phyloP scores from a whole-genome alignment of 2,113 vertebrate genomes.

The Serinus canaria region DNA sequence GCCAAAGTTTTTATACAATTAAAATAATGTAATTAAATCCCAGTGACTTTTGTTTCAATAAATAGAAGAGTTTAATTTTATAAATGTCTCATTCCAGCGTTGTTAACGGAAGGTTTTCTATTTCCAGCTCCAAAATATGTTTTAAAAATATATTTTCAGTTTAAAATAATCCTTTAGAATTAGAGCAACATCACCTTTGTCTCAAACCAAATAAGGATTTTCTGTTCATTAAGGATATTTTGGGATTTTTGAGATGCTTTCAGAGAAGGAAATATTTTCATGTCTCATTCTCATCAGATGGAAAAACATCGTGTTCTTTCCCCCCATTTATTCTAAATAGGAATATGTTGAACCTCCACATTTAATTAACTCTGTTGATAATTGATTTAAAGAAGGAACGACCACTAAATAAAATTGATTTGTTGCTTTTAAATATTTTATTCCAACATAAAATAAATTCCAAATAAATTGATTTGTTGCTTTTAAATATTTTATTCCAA shows the following conservation, averaged over 20 bases:
- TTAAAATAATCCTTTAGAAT: neutral
- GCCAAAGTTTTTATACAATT: neutral
- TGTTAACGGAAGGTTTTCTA: neutral
- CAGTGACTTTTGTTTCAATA: neutral
- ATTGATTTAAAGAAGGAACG: neutral
- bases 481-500: neutral
- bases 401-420: neutral
- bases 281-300: neutral
- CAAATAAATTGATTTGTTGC: neutral
- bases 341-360: neutral
- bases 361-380: neutral
- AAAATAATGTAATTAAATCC: neutral
- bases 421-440: neutral
- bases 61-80: neutral
- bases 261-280: neutral
- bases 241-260: neutral
- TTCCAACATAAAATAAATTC: neutral
- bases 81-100: neutral
- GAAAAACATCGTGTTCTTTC: neutral
- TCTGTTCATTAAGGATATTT: neutral
- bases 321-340: neutral
- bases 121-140: neutral
- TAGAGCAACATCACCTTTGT: neutral
- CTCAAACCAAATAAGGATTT: neutral
- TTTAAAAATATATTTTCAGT: neutral